Percentiles rank a stretch among this genome's conserved stretches.
Evolutionary conservation across 2,888 invertebrate genomes (phyloP).

Genomic region (Drepana falcataria): DNA sequence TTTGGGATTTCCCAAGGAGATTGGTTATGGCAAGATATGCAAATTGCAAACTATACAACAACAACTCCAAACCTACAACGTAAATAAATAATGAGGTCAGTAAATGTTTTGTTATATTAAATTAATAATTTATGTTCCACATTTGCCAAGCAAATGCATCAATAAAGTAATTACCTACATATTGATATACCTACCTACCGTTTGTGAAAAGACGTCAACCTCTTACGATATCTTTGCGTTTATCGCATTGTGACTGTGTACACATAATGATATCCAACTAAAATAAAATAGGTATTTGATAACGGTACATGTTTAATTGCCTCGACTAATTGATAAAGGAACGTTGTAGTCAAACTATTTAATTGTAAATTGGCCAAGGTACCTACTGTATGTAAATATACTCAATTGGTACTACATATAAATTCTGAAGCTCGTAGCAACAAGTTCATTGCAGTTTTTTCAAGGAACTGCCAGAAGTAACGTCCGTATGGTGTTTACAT

Average conservation of each 20-base stretch:
- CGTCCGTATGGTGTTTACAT: background rate
- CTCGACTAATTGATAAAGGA: constrained; percentile 33
- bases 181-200: no score
- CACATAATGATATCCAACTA: constrained; percentile 12
- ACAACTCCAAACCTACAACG: no score
- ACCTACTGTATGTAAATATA: background rate
- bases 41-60: no score
- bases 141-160: no score
- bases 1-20: no score
- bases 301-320: constrained; percentile 35
- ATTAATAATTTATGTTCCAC: no score
- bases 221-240: constrained; percentile 1
- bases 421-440: background rate
- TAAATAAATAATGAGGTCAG: no score
- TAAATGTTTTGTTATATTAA: no score
- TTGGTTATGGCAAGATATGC: no score
- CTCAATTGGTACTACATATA: background rate
- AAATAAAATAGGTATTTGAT: constrained; percentile 29
- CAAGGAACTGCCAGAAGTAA: background rate
- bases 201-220: background rate
- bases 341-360: constrained; percentile 8
- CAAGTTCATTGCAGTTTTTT: background rate
- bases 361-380: constrained; percentile 4
- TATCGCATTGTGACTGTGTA: constrained; percentile 22
- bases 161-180: no score